These are phyloP conservation scores for Tauraco hartlaubi DNA, from an alignment of 2,797 vertebrate species.

Conservation along the genomic window DNA sequence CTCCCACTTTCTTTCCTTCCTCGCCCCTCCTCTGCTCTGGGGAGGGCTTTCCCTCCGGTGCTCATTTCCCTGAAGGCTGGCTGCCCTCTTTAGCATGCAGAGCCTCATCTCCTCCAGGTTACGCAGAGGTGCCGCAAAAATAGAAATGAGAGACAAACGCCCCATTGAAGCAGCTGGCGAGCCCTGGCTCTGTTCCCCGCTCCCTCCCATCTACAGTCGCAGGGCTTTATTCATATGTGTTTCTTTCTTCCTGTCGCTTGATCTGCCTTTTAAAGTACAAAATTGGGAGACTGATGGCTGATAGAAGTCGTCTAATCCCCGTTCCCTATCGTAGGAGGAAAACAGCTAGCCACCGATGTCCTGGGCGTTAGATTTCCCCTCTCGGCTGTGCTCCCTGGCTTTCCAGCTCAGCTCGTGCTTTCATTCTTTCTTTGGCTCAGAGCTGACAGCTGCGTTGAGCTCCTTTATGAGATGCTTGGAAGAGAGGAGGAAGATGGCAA, in stretches of 20 bases:
- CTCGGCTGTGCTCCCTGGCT: neutral
- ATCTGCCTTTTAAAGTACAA: constrained; percentile 36
- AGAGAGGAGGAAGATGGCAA: neutral
- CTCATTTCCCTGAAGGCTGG: constrained; percentile 33
- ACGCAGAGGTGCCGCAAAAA: constrained; percentile 69
- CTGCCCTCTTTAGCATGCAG: constrained; percentile 68
- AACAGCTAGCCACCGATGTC: neutral
- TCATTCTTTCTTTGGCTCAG: constrained; percentile 39
- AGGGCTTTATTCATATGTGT: constrained; percentile 42
- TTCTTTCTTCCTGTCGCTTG: constrained; percentile 30
- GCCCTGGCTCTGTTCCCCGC: constrained; percentile 48
- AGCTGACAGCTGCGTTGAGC: neutral
- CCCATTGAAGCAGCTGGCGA: constrained; percentile 69
- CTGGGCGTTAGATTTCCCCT: neutral
- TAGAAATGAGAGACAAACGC: constrained; percentile 66
- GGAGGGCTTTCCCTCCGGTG: neutral
- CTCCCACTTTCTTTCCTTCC: constrained; percentile 23
- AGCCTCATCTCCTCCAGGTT: constrained; percentile 65
- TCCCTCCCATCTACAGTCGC: constrained; percentile 53
- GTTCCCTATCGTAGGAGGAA: neutral
- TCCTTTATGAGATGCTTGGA: constrained; percentile 13
- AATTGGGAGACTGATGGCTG: neutral
- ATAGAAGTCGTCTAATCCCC: neutral
- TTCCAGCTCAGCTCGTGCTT: constrained; percentile 26
- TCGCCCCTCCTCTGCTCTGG: neutral